Evolutionary conservation across 64 coral and sea anemone species (phyloP), one percentile per base, ranked within the genome.

Genomic region (Catalaphyllia jardinei): DNA sequence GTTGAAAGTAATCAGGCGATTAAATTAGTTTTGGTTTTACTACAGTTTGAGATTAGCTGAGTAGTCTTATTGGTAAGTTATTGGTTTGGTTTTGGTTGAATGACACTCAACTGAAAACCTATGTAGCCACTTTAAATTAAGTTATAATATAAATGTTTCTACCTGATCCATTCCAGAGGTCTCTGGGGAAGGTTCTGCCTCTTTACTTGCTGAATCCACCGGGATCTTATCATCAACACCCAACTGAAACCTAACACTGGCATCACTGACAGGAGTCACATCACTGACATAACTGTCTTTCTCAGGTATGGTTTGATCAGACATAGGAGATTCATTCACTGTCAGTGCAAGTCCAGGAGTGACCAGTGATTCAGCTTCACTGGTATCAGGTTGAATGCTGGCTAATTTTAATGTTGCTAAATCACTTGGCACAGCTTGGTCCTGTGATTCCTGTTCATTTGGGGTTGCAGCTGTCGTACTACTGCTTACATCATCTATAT

Each of bases 401-500:
- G 63, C 14, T 9, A 64, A 49, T 51, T 38, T 69, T 18, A 20
- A 50, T 71, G 81, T 17, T n/a, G 49, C 63, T 46, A 35, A 14
- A 31, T 25, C 62, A 85, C 17, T 33, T n/a, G 60, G 18, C 31
- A 29, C 29, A 83, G 79, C 33, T 51, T 77, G 19, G 4, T 50
- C 79, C 62, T 42, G 59, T 67, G 59, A 38, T 65, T 83, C 79
- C 0, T 10, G 18, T 24, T 62, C 30, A 12, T 55, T 79, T 4
- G 11, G 76, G 0, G 76, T 57, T 28, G 18, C 59, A 4, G 25
- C 60, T 65, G 63, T 2, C 52, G 20, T 85, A n/a, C 63, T 71
- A 31, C 62, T 85, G 22, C 33, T 85, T 35, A 85, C 81, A 64
- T 29, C 30, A 71, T 85, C 81, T 85, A 65, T 0, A 46, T 11